Evolutionary conservation across 2,888 invertebrate genomes (phyloP).

Genomic region (Thecocarcelia acutangulata): DNA sequence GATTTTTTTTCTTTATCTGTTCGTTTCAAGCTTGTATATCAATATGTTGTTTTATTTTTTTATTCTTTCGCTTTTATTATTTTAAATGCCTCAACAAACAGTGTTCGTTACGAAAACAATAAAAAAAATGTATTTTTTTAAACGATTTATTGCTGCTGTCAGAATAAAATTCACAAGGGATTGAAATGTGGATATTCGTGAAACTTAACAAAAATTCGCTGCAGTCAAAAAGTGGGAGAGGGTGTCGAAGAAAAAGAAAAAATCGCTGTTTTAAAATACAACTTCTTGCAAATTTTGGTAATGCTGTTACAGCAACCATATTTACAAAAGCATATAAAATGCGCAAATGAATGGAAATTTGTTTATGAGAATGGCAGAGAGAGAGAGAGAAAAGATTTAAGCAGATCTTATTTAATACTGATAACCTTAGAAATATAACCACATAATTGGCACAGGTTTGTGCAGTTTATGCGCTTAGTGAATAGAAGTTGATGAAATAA

Average conservation of each 20-base stretch:
- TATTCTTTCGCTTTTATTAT: too few species aligned
- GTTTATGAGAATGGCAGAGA: neutral
- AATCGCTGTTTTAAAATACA: neutral
- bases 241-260: neutral
- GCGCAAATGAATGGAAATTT: slow-evolving; percentile 28
- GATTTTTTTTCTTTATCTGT: slow-evolving; percentile 25
- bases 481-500: too few species aligned
- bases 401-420: neutral
- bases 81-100: slow-evolving; percentile 21
- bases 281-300: slow-evolving; percentile 2
- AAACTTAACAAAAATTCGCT: slow-evolving; percentile 22
- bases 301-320: slow-evolving; percentile 20
- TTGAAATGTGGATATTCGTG: slow-evolving; percentile 30
- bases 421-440: slow-evolving; percentile 13
- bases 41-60: slow-evolving; percentile 17
- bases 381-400: neutral
- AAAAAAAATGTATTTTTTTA: slow-evolving; percentile 16
- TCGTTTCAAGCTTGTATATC: slow-evolving; percentile 15
- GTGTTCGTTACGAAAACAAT: slow-evolving; percentile 6
- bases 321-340: slow-evolving; percentile 30
- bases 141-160: slow-evolving; percentile 61
- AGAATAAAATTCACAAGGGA: slow-evolving; percentile 57
- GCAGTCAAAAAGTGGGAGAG: neutral
- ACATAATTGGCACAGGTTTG: slow-evolving; percentile 40
- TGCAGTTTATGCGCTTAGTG: neutral